Evolutionary conservation across 2,888 invertebrate species (phyloP).

Genomic region (Calliopum simillimum): DNA sequence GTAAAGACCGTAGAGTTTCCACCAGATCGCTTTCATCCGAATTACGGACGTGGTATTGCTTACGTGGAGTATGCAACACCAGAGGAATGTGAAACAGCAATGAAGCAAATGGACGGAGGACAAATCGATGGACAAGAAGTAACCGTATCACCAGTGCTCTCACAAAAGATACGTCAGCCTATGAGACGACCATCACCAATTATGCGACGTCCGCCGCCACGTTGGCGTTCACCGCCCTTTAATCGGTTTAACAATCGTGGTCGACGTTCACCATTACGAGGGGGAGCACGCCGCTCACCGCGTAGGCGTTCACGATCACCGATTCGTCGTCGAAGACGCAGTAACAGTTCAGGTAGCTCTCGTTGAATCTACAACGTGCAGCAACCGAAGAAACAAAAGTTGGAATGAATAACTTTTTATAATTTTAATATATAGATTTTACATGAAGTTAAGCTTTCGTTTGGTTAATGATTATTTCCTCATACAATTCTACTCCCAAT

Average conservation of each 20-base stretch:
- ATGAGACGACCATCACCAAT: conserved; percentile 63
- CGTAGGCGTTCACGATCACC: conserved; percentile 66
- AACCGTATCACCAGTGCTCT: conserved; percentile 91
- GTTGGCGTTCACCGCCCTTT: conserved; percentile 66
- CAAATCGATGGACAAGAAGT: conserved; percentile 97
- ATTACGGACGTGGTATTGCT: conserved; percentile 91
- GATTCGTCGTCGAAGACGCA: conserved; percentile 64
- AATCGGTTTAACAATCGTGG: conserved; percentile 63
- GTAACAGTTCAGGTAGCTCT: conserved; percentile 67
- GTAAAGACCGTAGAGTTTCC: conserved; percentile 93
- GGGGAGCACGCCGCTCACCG: conserved; percentile 60
- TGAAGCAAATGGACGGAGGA: conserved; percentile 99
- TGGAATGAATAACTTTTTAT: background rate
- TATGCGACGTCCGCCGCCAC: conserved; percentile 62
- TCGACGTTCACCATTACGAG: conserved; percentile 58
- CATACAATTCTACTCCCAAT: too few relatives aligned
- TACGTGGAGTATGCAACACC: conserved; percentile 94
- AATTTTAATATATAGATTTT: background rate
- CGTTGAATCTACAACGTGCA: conserved; percentile 47
- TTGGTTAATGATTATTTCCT: too few relatives aligned
- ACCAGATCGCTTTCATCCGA: conserved; percentile 86
- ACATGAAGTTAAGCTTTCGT: background rate
- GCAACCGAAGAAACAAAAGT: background rate
- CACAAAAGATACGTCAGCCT: conserved; percentile 72
- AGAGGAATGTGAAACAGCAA: conserved; percentile 97